Base-by-base conservation (phyloP, 2,797 vertebrate species). In the Helarctos malayanus region DNA sequence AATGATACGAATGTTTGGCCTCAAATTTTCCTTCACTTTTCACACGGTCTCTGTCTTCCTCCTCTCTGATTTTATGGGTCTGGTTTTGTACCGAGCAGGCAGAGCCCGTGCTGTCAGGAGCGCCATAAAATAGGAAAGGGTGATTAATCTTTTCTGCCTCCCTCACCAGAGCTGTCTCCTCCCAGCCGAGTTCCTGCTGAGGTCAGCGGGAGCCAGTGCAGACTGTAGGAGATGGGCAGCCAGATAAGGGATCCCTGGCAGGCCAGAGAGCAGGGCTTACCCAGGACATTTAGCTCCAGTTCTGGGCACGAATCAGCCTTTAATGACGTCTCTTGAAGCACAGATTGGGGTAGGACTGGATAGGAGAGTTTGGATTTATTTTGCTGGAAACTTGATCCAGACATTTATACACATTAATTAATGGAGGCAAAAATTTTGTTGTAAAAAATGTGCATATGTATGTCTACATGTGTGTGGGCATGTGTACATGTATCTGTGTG, bases 391-490 rank as follows among this genome's bases (percentile, higher is more conserved):
- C n/a, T 63, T 38, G 12, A 12, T 85, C 63, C 73, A 78, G 78
- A 57, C 35, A 9, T 91, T 65, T 93, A 35, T 84, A 52, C 56
- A 56, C 25, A 93, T 91, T 83, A 73, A 19, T 93, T 89, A 93
- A 57, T 9, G 56, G 82, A 56, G 92, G 49, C 5, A 47, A n/a
- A 81, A 69, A 19, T 32, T 32, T 23, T 47, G 14, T 19, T 59
- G 56, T 41, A 88, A 45, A 93, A 75, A 11, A 41, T 29, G 3
- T 71, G 32, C 13, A 32, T 56, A 41, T 73, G 29, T 25, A 52
- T 49, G 14, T 27, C 25, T 45, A 11, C 9, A 35, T 82, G 65
- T 29, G 25, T 68, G 32, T 65, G 63, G n/a, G 9, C 18, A 10
- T 4, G 9, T 68, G n/a, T 59, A 4, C 25, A 3, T 27, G 32